Conservation (phyloP, 2,888 invertebrate genomes). For the Tricholauxania praeusta region DNA sequence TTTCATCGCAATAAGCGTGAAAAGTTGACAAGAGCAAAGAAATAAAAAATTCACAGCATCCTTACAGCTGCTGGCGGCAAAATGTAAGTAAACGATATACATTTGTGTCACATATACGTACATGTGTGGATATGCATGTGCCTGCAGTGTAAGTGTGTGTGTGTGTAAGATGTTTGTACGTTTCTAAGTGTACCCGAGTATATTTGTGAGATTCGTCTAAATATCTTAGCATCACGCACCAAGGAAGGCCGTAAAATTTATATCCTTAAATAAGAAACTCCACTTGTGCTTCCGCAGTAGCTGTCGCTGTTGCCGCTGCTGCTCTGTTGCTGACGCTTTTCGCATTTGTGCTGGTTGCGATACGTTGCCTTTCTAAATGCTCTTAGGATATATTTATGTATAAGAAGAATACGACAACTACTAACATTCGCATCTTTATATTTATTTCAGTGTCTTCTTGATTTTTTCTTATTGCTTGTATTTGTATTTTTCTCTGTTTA, state of each 20-base stretch:
- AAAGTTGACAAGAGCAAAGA: constrained; percentile 37
- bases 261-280: constrained; percentile 37
- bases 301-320: not conserved
- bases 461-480: not conserved
- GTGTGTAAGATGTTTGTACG: not conserved
- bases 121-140: not conserved
- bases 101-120: no score
- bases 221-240: constrained; percentile 30
- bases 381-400: not conserved
- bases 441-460: constrained; percentile 5
- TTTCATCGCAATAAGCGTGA: constrained; percentile 30
- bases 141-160: not conserved
- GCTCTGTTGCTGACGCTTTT: not conserved
- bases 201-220: constrained; percentile 17
- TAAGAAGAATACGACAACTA: no score
- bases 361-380: constrained; percentile 3
- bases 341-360: not conserved
- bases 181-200: not conserved
- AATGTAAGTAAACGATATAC: constrained; percentile 8
- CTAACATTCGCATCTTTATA: not conserved
- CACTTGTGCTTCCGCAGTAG: not conserved
- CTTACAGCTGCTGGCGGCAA: constrained; percentile 11
- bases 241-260: constrained; percentile 34
- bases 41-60: constrained; percentile 36
- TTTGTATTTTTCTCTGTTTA: not conserved